phyloP scores from a whole-genome alignment of 2,888 invertebrate genomes.

The Stenotaenia linearis region DNA sequence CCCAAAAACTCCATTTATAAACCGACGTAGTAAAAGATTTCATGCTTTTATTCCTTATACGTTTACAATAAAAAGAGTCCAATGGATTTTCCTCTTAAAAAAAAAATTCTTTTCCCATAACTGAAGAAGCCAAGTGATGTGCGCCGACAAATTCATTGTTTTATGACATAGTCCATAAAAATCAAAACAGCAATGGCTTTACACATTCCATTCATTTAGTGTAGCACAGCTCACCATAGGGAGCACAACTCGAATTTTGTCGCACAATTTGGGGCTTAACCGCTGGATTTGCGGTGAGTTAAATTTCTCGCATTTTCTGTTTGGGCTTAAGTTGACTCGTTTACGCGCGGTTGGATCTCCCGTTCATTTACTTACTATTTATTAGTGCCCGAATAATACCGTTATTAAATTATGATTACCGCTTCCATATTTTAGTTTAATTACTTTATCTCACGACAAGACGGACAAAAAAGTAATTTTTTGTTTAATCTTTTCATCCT shows the following conservation, averaged over 20 bases:
- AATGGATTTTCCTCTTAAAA: neutral
- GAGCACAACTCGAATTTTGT: constrained; percentile 24
- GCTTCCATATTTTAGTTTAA: neutral
- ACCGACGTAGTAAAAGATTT: neutral
- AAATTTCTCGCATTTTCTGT: constrained; percentile 16
- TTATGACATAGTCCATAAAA: constrained; percentile 18
- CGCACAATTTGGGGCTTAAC: constrained; percentile 24
- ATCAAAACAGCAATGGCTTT: constrained; percentile 19
- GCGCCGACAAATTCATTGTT: constrained; percentile 26
- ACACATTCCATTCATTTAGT: constrained; percentile 13
- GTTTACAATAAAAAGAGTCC: neutral
- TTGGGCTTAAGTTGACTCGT: constrained; percentile 7
- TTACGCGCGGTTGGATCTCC: constrained; percentile 14
- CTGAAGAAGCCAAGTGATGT: constrained; percentile 17
- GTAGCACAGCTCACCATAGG: neutral
- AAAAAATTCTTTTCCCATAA: neutral
- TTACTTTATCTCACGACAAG: neutral
- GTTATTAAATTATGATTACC: neutral
- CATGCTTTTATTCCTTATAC: neutral
- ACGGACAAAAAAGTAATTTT: no score
- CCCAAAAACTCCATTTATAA: neutral
- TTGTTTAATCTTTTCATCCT: neutral
- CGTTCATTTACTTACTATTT: constrained; percentile 7
- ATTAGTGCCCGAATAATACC: neutral
- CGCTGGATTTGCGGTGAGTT: constrained; percentile 26